Percentiles rank a stretch among this genome's conserved stretches.
phyloP scores from a whole-genome alignment of 2,888 invertebrate species.

The Eupeodes latifasciatus region DNA sequence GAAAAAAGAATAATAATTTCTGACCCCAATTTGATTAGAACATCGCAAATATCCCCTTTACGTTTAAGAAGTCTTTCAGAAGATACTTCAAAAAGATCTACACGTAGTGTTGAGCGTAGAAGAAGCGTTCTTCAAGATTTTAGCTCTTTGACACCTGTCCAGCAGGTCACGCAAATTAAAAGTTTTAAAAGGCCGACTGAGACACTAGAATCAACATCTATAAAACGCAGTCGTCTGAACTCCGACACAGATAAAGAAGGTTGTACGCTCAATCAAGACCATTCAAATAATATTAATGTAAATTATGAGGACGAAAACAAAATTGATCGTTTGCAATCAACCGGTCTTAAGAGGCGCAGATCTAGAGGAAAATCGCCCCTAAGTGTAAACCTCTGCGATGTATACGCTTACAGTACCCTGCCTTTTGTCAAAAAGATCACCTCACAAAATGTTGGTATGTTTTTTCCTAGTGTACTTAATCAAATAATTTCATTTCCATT shows the following conservation, averaged over 20 bases:
- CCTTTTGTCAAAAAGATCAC: slow-evolving; percentile 36
- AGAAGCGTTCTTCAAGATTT: slow-evolving; percentile 21
- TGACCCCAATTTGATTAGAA: too few species aligned
- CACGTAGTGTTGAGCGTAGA: not conserved
- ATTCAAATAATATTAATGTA: not conserved
- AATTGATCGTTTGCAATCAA: not conserved
- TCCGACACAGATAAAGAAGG: not conserved
- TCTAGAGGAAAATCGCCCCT: slow-evolving; percentile 47
- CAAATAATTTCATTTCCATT: not conserved
- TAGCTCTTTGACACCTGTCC: not conserved
- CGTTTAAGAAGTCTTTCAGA: slow-evolving; percentile 39
- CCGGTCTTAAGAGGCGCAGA: not conserved
- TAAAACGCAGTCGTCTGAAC: slow-evolving; percentile 34
- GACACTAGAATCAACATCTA: not conserved
- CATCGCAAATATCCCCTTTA: not conserved
- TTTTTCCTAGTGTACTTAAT: not conserved
- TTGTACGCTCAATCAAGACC: not conserved
- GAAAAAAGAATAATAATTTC: not conserved
- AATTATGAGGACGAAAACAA: slow-evolving; percentile 21
- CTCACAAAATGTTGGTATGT: slow-evolving; percentile 24
- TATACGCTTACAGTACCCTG: slow-evolving; percentile 49
- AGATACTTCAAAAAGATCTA: slow-evolving; percentile 15
- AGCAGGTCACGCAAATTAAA: not conserved
- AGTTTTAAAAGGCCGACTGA: not conserved
- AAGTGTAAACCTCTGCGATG: slow-evolving; percentile 28